Evolutionary conservation across 2,888 invertebrate species (phyloP).

Genomic region (Nineta flava): DNA sequence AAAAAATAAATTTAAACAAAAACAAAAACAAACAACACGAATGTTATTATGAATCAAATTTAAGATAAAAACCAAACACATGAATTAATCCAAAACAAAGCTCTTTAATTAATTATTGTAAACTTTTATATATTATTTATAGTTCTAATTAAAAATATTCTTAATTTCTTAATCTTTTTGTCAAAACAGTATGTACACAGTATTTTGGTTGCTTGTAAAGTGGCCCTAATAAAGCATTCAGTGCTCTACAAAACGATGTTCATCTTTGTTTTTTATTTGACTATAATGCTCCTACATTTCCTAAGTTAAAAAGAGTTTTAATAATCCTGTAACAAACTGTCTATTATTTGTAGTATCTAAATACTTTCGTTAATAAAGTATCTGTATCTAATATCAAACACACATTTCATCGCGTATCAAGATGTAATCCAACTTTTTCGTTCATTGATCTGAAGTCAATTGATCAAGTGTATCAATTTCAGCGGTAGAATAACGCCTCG

Average conservation of each 20-base stretch:
- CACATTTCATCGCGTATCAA: too few species aligned
- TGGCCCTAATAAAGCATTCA: constrained; percentile 22
- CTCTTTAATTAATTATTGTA: not conserved
- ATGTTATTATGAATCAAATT: not conserved
- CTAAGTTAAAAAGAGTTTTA: too few species aligned
- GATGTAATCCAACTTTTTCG: too few species aligned
- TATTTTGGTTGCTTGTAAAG: constrained; percentile 4
- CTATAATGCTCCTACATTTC: too few species aligned
- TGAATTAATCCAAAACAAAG: constrained; percentile 1
- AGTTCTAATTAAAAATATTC: not conserved
- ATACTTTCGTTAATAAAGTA: too few species aligned
- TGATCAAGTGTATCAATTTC: too few species aligned
- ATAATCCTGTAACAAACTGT: too few species aligned
- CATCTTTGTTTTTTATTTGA: not conserved
- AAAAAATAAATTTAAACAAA: not conserved
- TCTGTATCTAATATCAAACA: too few species aligned
- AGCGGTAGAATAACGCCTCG: too few species aligned
- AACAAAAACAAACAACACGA: not conserved
- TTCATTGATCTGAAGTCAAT: too few species aligned
- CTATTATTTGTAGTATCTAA: too few species aligned
- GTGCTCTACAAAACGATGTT: constrained; percentile 17
- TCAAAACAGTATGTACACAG: constrained; percentile 1
- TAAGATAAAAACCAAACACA: not conserved
- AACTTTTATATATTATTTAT: not conserved
- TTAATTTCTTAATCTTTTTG: constrained; percentile 1